Evolutionary conservation across 1,140 invertebrate species (phyloP), one percentile per base, ranked within the genome.

Genomic region (Heliothis virescens): DNA sequence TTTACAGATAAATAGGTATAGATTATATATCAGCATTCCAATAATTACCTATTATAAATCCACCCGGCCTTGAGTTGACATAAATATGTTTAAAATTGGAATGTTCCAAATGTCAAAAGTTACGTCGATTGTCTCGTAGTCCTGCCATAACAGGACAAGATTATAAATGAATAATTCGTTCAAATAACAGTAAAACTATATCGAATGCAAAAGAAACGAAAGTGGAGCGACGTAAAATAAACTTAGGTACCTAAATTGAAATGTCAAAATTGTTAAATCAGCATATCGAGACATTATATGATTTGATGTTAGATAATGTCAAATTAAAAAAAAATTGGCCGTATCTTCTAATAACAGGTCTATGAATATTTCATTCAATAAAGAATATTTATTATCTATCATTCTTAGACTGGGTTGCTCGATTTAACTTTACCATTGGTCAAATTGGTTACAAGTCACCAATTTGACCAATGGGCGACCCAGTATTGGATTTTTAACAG

Each of bases 81-180:
- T 63, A 63, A 41, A 63, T 57, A 5, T 11, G 18, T 57, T 57
- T 12, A 59, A 59, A 59, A 21, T 59, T 59, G 18, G 13, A 26
- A 48, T 48, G 16, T 52, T 52, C 16, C 3, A 50, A 69, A 65
- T 48, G 62, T 65, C 62, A 63, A 65, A 65, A 47, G n/a, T 65
- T 47, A 47, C 41, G 15, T 11, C 16, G n/a, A 12, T 7, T 21
- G 55, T 57, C 52, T 57, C 1, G 57, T 59, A 18, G 18, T 65
- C 34, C 9, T 18, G n/a, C 62, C 62, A 65, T 65, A 65, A 18
- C 29, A 48, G 41, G 41, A 65, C 62, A 48, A 12, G 59, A 18
- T n/a, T 29, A 29, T 62, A 34, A 15, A 62, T n/a, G 26, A 62
- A 29, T 29, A 62, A 29, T 29, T 53, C n/a, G 13, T 29, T 5